Conservation (phyloP, 2,797 vertebrate species). For the Siniperca scherzeri region DNA sequence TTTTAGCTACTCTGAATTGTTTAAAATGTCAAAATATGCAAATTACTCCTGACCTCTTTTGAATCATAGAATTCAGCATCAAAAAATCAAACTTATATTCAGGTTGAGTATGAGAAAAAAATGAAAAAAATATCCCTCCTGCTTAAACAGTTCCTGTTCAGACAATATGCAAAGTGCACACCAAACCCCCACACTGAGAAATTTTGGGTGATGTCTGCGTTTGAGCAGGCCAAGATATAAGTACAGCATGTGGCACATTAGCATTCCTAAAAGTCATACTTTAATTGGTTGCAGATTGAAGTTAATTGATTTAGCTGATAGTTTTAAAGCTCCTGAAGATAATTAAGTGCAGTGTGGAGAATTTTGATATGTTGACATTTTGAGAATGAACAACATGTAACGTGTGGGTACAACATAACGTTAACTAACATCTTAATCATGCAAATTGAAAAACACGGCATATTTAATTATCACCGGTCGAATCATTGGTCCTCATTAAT, state of each 20-base stretch:
- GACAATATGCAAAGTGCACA: background rate
- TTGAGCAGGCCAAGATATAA: conserved; percentile 30
- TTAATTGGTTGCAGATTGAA: conserved; percentile 87
- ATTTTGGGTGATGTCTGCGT: conserved; percentile 19
- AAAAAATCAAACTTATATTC: conserved; percentile 56
- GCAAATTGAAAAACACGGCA: conserved; percentile 85
- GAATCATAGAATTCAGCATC: conserved; percentile 57
- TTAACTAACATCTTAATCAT: conserved; percentile 87
- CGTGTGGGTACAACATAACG: conserved; percentile 75
- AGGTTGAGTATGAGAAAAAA: conserved; percentile 4
- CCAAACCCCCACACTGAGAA: background rate
- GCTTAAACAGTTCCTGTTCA: conserved; percentile 36
- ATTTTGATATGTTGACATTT: conserved; percentile 90
- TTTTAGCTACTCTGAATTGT: conserved; percentile 59
- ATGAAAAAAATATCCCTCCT: background rate
- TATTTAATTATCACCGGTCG: conserved; percentile 85
- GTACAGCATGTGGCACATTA: conserved; percentile 76
- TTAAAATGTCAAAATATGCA: conserved; percentile 79
- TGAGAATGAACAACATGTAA: conserved; percentile 85
- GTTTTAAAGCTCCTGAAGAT: conserved; percentile 84
- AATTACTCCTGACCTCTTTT: conserved; percentile 68
- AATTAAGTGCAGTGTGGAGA: conserved; percentile 86
- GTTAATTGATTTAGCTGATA: conserved; percentile 87
- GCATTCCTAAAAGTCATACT: conserved; percentile 84
- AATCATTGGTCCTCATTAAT: conserved; percentile 85